Conservation (phyloP, 2,888 invertebrate genomes). For the Drosophila demipolita region DNA sequence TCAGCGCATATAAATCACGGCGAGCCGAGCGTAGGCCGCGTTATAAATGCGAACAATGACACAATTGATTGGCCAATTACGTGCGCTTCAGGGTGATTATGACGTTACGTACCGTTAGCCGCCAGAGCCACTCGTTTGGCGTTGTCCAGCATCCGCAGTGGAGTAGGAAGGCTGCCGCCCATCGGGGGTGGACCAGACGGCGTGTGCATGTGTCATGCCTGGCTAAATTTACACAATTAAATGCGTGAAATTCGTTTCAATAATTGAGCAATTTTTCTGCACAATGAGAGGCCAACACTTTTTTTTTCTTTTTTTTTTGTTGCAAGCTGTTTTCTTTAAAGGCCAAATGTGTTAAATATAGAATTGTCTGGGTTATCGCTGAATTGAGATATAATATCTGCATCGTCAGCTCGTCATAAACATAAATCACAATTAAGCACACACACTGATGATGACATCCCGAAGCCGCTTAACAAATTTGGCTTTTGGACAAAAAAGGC, state of each 20-base stretch:
- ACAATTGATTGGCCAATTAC: constrained; percentile 85
- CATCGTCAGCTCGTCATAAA: constrained; percentile 16
- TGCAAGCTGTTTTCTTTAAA: constrained; percentile 33
- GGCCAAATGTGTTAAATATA: not conserved
- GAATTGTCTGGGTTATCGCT: not conserved
- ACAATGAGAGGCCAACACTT: constrained; percentile 18
- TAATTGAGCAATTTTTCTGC: constrained; percentile 77
- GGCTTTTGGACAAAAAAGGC: constrained; percentile 19
- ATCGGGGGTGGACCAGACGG: constrained; percentile 29
- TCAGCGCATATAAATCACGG: constrained; percentile 80
- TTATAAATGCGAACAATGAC: constrained; percentile 78
- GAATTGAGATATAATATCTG: constrained; percentile 4
- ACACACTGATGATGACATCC: constrained; percentile 16
- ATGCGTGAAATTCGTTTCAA: constrained; percentile 80
- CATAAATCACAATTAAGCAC: constrained; percentile 42
- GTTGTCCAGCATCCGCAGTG: constrained; percentile 25
- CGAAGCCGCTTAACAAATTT: constrained; percentile 28
- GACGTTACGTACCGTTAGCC: constrained; percentile 79
- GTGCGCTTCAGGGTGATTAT: constrained; percentile 83
- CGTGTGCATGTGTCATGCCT: constrained; percentile 73
- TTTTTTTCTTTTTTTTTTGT: constrained; percentile 46
- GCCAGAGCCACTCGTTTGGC: constrained; percentile 42
- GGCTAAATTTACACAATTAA: constrained; percentile 81
- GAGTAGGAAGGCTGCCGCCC: constrained; percentile 7
- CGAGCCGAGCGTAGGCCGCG: constrained; percentile 67